Base-by-base conservation (phyloP, 2,888 invertebrate species). In the Drosophila pseudotalamancana region DNA sequence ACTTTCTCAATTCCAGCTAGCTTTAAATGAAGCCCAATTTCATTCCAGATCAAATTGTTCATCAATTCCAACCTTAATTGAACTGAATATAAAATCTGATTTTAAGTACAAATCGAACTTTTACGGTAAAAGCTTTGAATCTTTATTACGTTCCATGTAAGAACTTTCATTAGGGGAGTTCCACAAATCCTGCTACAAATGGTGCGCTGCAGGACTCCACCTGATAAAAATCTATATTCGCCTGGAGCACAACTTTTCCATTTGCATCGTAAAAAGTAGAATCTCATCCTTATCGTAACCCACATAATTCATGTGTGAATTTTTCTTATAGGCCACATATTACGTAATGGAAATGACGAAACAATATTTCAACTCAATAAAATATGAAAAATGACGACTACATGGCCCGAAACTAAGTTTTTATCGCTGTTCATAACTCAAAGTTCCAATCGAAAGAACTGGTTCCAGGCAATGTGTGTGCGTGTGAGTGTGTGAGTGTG, bases 331-430 rank as follows among this genome's bases (percentile, higher is more conserved):
- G 31, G 34, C 6, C 21, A 23, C 48, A 40, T 48, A 57, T 77
- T 77, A 61, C 63, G 77, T 72, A 77, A 77, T 68, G 63, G 46
- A 53, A 75, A 59, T 78, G 85, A 82, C 82, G 87, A 78, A 85
- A 87, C 60, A 32, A 72, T 87, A 85, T 75, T 69, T 72, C 65
- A 81, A 64, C 60, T 32, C 76, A 69, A 87, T 87, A 75, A 87
- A 87, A 87, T 69, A 69, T 70, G 63, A 68, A 74, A 77, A 74
- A 81, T 77, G 50, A 70, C 59, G 54, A 55, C 62, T 34, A 61
- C 23, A 42, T 37, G 56, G n/a, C 14, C 31, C 34, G 51, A 66
- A 84, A 54, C 57, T 70, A 50, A 31, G 31, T 67, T 87, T n/a
- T 72, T 77, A 87, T 84, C 63, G 76, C 53, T 40, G 40, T 27